These are phyloP conservation scores for Myotis myotis DNA, from an alignment of 2,797 vertebrate species.

Conservation along the genomic window DNA sequence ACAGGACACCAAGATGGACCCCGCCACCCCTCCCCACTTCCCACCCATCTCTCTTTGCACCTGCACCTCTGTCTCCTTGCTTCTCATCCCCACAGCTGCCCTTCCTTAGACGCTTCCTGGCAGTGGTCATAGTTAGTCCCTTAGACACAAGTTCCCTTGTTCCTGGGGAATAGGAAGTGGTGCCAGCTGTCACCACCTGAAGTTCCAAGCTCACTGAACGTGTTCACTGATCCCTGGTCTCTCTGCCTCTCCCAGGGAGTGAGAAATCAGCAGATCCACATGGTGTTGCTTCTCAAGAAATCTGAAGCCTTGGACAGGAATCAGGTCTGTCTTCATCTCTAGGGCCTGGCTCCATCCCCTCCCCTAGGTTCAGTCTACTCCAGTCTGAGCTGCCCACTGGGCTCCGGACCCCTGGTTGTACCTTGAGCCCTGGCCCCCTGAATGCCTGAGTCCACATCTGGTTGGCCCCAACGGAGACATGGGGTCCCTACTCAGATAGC, in stretches of 20 bases:
- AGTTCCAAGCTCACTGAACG: not conserved
- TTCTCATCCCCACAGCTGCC: not conserved
- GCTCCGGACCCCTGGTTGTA: not conserved
- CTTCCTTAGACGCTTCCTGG: not conserved
- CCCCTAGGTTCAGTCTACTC: not conserved
- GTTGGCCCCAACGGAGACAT: not conserved
- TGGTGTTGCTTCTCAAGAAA: not conserved
- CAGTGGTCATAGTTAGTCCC: not conserved
- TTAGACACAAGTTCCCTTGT: not conserved
- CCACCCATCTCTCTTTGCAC: not conserved
- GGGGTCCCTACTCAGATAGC: not conserved
- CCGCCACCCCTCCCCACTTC: not conserved
- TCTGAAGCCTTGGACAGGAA: not conserved
- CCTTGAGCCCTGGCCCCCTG: not conserved
- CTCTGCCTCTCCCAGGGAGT: not conserved
- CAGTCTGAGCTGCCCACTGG: not conserved
- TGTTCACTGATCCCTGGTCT: accelerated
- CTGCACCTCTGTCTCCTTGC: not conserved
- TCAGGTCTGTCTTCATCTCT: accelerated
- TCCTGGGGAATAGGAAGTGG: too few relatives aligned
- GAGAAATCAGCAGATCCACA: too few relatives aligned
- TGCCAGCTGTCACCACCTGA: not conserved
- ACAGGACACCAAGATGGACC: not conserved
- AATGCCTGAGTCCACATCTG: not conserved
- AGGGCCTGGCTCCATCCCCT: not conserved